phyloP scores from a whole-genome alignment of 1,140 invertebrate species.

The Drosophila nigrodunni region DNA sequence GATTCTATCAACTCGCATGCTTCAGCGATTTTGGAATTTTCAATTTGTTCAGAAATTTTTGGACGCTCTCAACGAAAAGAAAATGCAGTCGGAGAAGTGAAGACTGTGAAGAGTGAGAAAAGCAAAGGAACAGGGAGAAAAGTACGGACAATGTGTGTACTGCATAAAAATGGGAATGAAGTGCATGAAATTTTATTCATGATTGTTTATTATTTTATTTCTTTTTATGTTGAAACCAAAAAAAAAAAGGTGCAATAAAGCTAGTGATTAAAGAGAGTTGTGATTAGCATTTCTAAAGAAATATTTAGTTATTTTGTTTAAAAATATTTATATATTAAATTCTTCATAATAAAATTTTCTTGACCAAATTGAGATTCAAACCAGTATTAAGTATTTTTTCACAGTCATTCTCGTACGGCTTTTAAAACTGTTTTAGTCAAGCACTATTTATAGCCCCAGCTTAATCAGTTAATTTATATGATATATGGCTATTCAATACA shows the following conservation, averaged over 20 bases:
- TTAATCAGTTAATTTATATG: neutral
- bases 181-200: constrained; percentile 26
- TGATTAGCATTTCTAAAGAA: neutral
- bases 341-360: no score
- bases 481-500: neutral
- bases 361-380: no score
- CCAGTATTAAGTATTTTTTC: no score
- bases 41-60: constrained; percentile 82
- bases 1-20: constrained; percentile 80
- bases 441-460: neutral
- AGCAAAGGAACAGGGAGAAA: neutral
- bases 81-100: neutral
- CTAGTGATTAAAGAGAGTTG: neutral
- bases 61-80: constrained; percentile 49
- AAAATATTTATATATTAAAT: no score
- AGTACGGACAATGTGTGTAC: neutral
- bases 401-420: no score
- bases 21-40: constrained; percentile 81
- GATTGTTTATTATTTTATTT: neutral
- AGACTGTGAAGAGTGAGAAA: neutral
- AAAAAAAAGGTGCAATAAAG: neutral
- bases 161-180: neutral
- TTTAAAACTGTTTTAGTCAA: no score
- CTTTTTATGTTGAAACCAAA: neutral
- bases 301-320: no score